Evolutionary conservation across 2,888 invertebrate species (phyloP).

Genomic region (Elmis aenea): DNA sequence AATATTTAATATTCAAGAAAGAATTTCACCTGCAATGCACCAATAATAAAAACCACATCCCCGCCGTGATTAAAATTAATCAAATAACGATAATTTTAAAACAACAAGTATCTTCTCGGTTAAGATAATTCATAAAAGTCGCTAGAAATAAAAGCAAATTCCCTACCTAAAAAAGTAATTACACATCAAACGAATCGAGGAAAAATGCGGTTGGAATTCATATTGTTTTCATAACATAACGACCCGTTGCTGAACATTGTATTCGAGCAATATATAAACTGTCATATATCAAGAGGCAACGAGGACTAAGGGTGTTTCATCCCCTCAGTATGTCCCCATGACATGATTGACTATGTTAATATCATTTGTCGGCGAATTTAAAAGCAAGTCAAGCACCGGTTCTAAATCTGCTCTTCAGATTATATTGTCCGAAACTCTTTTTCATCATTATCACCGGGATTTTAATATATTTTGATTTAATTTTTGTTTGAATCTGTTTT

Average conservation of each 20-base stretch:
- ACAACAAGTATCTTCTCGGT: slow-evolving; percentile 9
- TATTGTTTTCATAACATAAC: slow-evolving; percentile 48
- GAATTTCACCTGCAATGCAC: too few relatives aligned
- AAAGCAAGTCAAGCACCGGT: slow-evolving; percentile 31
- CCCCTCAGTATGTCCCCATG: slow-evolving; percentile 29
- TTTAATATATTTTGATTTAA: too few relatives aligned
- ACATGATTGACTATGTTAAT: slow-evolving; percentile 48
- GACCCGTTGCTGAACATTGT: slow-evolving; percentile 34
- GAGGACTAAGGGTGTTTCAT: slow-evolving; percentile 28
- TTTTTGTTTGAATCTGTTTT: too few relatives aligned
- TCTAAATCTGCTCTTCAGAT: slow-evolving; percentile 33
- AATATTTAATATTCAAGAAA: too few relatives aligned
- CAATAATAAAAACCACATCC: too few relatives aligned
- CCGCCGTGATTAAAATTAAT: too few relatives aligned
- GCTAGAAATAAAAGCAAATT: slow-evolving; percentile 40
- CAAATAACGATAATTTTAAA: too few relatives aligned
- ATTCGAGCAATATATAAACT: slow-evolving; percentile 37
- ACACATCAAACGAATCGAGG: slow-evolving; percentile 47
- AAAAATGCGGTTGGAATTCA: slow-evolving; percentile 49
- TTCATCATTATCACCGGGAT: too few relatives aligned
- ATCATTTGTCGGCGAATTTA: slow-evolving; percentile 39
- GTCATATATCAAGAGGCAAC: slow-evolving; percentile 44
- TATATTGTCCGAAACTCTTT: slow-evolving; percentile 30
- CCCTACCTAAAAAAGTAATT: slow-evolving; percentile 43
- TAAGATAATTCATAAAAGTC: slow-evolving; percentile 41